These are phyloP conservation scores for Hylaeus anthracinus DNA, from an alignment of 1,140 invertebrate genomes.

Conservation along the genomic window DNA sequence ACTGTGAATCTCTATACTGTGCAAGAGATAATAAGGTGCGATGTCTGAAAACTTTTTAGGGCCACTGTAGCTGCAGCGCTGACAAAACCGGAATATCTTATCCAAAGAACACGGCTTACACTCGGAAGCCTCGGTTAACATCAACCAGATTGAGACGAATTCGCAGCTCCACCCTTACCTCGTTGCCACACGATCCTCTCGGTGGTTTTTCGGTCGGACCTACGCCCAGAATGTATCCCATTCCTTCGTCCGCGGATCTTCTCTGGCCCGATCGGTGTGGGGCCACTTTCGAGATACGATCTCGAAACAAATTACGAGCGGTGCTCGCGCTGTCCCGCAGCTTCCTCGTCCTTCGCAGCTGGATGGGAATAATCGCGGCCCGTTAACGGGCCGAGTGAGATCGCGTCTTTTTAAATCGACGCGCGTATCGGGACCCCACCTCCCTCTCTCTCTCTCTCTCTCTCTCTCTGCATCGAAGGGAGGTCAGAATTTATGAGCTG, in stretches of 20 bases:
- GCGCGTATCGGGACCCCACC: slow-evolving; percentile 30
- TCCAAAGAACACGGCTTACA: too few species aligned
- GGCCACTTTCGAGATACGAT: slow-evolving; percentile 79
- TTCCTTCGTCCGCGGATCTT: slow-evolving; percentile 38
- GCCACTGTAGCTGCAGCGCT: too few species aligned
- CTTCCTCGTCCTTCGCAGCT: slow-evolving; percentile 60
- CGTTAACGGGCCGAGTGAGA: slow-evolving; percentile 60
- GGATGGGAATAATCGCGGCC: slow-evolving; percentile 68
- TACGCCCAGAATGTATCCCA: slow-evolving; percentile 23
- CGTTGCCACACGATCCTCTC: slow-evolving; percentile 16
- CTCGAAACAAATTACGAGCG: slow-evolving; percentile 79
- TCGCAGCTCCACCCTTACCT: slow-evolving; percentile 39
- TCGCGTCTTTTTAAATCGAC: slow-evolving; percentile 61
- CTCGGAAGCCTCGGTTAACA: slow-evolving; percentile 26
- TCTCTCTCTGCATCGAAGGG: not conserved
- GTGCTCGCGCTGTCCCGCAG: slow-evolving; percentile 54
- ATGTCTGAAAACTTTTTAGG: too few species aligned
- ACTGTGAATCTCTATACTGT: too few species aligned
- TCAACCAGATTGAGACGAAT: slow-evolving; percentile 45
- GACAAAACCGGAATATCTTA: too few species aligned
- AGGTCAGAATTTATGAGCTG: slow-evolving; percentile 14
- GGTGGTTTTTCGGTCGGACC: not conserved
- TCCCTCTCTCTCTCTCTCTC: not conserved
- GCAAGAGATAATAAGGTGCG: too few species aligned
- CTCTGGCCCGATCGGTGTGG: slow-evolving; percentile 58